Conservation (phyloP, 53 echinoderm and acorn worm genomes). For the Mesocentrotus franciscanus region DNA sequence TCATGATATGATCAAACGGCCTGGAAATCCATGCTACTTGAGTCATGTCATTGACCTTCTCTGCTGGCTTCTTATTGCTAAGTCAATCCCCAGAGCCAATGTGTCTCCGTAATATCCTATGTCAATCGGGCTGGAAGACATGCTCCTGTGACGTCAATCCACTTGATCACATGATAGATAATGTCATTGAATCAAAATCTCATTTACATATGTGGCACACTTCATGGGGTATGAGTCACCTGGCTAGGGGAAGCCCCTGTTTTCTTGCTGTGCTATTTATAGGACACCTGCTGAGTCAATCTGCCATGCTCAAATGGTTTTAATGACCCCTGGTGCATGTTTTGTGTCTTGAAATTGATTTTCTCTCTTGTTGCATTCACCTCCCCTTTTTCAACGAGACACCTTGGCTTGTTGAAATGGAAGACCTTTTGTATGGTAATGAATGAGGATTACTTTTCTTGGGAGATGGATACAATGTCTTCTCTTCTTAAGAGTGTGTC, state of each 20-base stretch:
- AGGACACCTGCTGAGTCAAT: conserved; percentile 68
- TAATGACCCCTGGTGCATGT: conserved; percentile 65
- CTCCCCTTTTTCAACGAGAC: conserved; percentile 10
- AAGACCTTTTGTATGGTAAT: background rate
- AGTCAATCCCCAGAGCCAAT: conserved; percentile 70
- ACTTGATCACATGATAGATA: conserved; percentile 70
- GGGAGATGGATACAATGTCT: background rate
- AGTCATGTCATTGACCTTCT: conserved; percentile 67
- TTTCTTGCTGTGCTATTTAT: conserved; percentile 65
- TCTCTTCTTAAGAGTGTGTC: background rate
- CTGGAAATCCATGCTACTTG: conserved; percentile 55
- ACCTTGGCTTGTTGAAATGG: conserved; percentile 19
- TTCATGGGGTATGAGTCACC: conserved; percentile 67
- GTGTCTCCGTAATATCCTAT: conserved; percentile 70
- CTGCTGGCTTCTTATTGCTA: conserved; percentile 50
- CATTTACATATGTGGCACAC: conserved; percentile 72
- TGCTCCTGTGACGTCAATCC: conserved; percentile 70
- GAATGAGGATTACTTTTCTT: background rate
- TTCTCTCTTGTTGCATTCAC: conserved; percentile 34
- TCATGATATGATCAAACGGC: conserved; percentile 51
- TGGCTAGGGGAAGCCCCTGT: conserved; percentile 63
- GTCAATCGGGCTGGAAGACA: conserved; percentile 71
- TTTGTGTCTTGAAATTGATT: conserved; percentile 63
- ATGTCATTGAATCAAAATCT: conserved; percentile 73
- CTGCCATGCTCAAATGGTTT: conserved; percentile 65